Evolutionary conservation across 2,797 vertebrate species (phyloP).

Genomic region (Meda fulgida): DNA sequence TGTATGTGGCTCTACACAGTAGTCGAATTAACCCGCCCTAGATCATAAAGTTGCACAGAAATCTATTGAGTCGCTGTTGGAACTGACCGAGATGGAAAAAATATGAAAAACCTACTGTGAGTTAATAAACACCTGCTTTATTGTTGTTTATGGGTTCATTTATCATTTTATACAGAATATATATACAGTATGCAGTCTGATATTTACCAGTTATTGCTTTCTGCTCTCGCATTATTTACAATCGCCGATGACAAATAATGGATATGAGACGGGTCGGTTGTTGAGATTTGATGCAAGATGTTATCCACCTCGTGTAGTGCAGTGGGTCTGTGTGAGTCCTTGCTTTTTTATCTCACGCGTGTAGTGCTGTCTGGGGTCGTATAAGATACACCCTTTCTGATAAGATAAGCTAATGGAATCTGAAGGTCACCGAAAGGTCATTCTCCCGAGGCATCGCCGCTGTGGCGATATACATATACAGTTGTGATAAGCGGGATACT

Average conservation of each 20-base stretch:
- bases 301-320: not conserved
- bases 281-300: slow-evolving; percentile 37
- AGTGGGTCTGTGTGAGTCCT: not conserved
- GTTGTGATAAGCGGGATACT: not conserved
- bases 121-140: slow-evolving; percentile 34
- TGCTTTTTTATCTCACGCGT: slow-evolving; percentile 29
- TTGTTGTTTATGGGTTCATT: slow-evolving; percentile 29
- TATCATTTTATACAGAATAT: slow-evolving; percentile 40
- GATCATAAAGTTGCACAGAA: slow-evolving; percentile 16
- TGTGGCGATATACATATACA: not conserved
- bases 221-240: not conserved
- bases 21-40: slow-evolving; percentile 16
- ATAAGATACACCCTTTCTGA: slow-evolving; percentile 31
- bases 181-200: slow-evolving; percentile 13
- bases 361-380: not conserved
- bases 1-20: not conserved
- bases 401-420: slow-evolving; percentile 52
- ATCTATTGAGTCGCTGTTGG: not conserved
- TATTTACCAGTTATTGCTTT: slow-evolving; percentile 34
- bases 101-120: slow-evolving; percentile 1
- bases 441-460: not conserved
- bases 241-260: slow-evolving; percentile 17
- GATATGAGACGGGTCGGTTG: not conserved
- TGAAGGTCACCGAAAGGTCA: slow-evolving; percentile 59
- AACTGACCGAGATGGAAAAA: slow-evolving; percentile 28